Base-by-base conservation (phyloP, 2,797 vertebrate species). In the Oreortyx pictus region DNA sequence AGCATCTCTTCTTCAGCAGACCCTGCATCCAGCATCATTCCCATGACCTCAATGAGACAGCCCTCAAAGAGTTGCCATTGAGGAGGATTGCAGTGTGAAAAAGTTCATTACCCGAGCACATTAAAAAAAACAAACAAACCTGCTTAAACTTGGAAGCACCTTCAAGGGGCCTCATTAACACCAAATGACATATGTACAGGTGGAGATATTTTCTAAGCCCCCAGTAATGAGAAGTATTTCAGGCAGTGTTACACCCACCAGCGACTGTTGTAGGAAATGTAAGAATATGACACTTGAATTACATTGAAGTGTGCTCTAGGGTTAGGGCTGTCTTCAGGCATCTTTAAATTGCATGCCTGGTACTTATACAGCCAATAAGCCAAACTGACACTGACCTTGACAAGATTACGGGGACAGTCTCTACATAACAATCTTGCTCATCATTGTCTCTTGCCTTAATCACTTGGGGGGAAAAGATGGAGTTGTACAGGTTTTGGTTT, bases 141-240 rank as follows among this genome's bases (percentile, higher is more conserved):
- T 15, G 50, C 60, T 27, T 17, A 75, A 49, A 72, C 79, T 91
- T 82, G 76, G 62, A 94, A 92, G 73, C 54, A 67, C 61, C 37
- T 17, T 91, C 79, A 83, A 31, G 33, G 90, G 86, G 66, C 88
- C 94, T 95, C 90, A 89, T 93, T 94, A 94, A 89, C 17, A 33
- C 80, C 90, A 90, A 83, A 89, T 85, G 88, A 89, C 90, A 89
- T 70, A 83, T 56, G 86, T 87, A 93, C 59, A 83, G 75, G 78
- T 44, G 70, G 83, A 95, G 93, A 93, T 90, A 49, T 89, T 94
- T 95, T 91, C 81, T 82, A 92, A 95, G 66, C 49, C 50, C 73
- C 93, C 71, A 37, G 19, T 62, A 90, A 93, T 82, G 87, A 59
- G 39, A 43, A 84, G 78, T 79, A 44, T 90, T 93, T 91, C 80